phyloP scores from a whole-genome alignment of 2,797 vertebrate species.

The Cyclopterus lumpus region DNA sequence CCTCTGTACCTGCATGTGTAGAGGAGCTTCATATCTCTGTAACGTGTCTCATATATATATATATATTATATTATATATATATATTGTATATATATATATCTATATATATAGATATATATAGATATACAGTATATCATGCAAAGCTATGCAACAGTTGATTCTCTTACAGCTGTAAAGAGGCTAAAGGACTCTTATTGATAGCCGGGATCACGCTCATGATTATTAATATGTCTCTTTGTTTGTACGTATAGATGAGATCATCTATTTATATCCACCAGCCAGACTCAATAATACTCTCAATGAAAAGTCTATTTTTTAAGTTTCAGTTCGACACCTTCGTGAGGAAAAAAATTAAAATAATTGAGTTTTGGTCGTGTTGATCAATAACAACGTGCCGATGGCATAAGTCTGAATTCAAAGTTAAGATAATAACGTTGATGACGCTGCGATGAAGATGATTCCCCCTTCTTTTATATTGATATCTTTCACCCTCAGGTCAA shows the following conservation, averaged over 20 bases:
- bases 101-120: neutral
- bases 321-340: neutral
- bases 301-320: neutral
- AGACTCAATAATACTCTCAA: neutral
- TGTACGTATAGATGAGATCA: conserved; percentile 16
- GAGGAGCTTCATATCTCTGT: conserved; percentile 20
- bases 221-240: conserved; percentile 13
- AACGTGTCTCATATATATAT: neutral
- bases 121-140: neutral
- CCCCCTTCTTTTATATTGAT: neutral
- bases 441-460: neutral
- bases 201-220: neutral
- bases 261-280: neutral
- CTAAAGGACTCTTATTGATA: neutral
- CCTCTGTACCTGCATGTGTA: neutral
- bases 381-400: no score
- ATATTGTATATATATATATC: neutral
- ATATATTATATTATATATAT: neutral
- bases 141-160: conserved; percentile 68
- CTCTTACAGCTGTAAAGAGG: neutral
- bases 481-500: no score
- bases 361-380: no score
- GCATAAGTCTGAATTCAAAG: no score
- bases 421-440: neutral
- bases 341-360: no score